A percentile compares a stretch with the other conserved stretches of the same genome.
Evolutionary conservation across 2,797 vertebrate species (phyloP).

Genomic region (Craterocephalus amniculus): DNA sequence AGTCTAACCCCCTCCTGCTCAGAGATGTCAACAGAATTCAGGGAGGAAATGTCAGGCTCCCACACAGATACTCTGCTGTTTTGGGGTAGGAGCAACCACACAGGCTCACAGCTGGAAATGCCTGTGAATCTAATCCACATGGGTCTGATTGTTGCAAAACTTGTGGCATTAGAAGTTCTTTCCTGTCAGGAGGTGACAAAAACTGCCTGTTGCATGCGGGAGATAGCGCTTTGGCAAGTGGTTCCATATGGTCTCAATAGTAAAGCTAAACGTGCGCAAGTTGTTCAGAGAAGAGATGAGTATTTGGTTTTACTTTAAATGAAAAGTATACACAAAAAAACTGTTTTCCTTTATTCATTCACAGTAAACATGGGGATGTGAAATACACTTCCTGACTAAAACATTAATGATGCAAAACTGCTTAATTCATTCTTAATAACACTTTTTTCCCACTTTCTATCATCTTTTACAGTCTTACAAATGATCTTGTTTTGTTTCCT

Average conservation of each 20-base stretch:
- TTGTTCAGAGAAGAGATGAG: too few relatives aligned
- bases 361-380: not conserved
- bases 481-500: not conserved
- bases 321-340: too few relatives aligned
- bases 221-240: too few relatives aligned
- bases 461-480: too few relatives aligned
- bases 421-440: not conserved
- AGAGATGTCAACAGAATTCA: conserved; percentile 46
- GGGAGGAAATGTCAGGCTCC: conserved; percentile 28
- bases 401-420: not conserved
- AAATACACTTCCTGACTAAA: not conserved
- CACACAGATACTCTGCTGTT: conserved; percentile 7
- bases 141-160: not conserved
- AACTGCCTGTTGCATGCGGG: not conserved
- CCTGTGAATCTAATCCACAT: not conserved
- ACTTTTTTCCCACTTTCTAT: too few relatives aligned
- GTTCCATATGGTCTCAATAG: not conserved
- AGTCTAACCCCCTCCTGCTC: conserved; percentile 18
- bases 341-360: too few relatives aligned
- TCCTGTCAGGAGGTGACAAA: not conserved
- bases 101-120: not conserved
- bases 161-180: not conserved
- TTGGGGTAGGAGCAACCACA: not conserved
- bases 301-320: too few relatives aligned
- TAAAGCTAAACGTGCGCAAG: not conserved